These are phyloP conservation scores for Conomelus anceps DNA, from an alignment of 2,888 invertebrate species.

Conservation along the genomic window DNA sequence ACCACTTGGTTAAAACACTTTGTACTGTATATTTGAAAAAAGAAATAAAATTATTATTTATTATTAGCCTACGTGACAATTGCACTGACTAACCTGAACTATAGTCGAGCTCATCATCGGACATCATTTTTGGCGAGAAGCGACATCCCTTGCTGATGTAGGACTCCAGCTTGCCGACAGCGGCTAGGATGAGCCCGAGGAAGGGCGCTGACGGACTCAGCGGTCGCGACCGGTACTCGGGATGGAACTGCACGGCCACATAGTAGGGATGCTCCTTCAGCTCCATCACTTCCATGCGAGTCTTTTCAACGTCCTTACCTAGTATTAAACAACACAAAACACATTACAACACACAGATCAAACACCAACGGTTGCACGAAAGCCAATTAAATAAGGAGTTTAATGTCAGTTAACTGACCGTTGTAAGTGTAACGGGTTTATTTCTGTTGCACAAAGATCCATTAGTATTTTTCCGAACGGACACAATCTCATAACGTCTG, in stretches of 20 bases:
- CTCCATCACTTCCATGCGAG: constrained; percentile 92
- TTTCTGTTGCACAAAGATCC: too few species aligned
- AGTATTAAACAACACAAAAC: not conserved
- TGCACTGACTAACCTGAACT: not conserved
- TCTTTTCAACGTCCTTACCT: constrained; percentile 67
- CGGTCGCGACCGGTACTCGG: constrained; percentile 91
- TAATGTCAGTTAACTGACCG: too few species aligned
- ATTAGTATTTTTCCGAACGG: too few species aligned
- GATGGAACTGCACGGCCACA: constrained; percentile 95
- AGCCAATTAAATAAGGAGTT: too few species aligned
- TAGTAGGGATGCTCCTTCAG: constrained; percentile 86
- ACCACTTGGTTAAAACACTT: too few species aligned
- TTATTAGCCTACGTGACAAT: not conserved
- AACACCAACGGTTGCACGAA: too few species aligned
- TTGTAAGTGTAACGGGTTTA: too few species aligned
- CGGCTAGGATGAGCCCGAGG: constrained; percentile 86
- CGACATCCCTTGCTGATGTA: constrained; percentile 68
- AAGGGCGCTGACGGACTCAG: constrained; percentile 91
- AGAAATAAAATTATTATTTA: not conserved
- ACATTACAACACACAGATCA: too few species aligned
- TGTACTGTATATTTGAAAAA: not conserved
- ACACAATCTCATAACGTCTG: too few species aligned
- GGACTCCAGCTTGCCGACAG: constrained; percentile 68
- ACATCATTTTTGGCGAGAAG: constrained; percentile 64
- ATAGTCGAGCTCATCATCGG: constrained; percentile 61